A percentile compares a stretch with the other conserved stretches of the same genome.
These are phyloP conservation scores for Liolophura sinensis DNA, from an alignment of 1,140 invertebrate species.

Conservation along the genomic window DNA sequence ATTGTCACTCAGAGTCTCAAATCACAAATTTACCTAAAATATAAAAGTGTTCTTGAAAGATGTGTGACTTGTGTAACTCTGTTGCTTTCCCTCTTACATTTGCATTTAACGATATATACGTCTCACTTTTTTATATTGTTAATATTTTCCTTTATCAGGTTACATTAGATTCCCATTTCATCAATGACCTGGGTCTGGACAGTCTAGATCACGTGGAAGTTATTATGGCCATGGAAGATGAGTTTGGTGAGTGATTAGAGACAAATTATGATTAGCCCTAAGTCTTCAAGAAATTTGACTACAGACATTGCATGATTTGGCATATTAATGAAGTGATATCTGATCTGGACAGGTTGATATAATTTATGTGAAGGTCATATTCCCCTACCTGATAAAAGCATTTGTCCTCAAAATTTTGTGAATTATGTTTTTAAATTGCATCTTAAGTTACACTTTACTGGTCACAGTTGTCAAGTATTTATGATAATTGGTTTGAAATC, in stretches of 20 bases:
- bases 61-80: no score
- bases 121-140: background rate
- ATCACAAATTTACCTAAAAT: no score
- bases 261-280: background rate
- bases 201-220: constrained; percentile 98
- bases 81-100: no score
- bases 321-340: background rate
- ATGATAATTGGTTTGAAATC: no score
- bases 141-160: constrained; percentile 67
- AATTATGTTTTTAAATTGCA: background rate
- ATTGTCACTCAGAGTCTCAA: no score
- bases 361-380: background rate
- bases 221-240: constrained; percentile 99
- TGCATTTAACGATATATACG: background rate
- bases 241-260: constrained; percentile 75
- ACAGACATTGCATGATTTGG: background rate
- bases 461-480: no score
- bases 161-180: constrained; percentile 89
- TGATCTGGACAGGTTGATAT: background rate
- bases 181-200: constrained; percentile 95
- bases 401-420: background rate
- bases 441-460: no score
- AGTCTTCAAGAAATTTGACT: background rate
- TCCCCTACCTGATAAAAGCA: no score
- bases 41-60: no score